These are phyloP conservation scores for Trichonephila clavata DNA, from an alignment of 1,140 invertebrate genomes.

Conservation along the genomic window DNA sequence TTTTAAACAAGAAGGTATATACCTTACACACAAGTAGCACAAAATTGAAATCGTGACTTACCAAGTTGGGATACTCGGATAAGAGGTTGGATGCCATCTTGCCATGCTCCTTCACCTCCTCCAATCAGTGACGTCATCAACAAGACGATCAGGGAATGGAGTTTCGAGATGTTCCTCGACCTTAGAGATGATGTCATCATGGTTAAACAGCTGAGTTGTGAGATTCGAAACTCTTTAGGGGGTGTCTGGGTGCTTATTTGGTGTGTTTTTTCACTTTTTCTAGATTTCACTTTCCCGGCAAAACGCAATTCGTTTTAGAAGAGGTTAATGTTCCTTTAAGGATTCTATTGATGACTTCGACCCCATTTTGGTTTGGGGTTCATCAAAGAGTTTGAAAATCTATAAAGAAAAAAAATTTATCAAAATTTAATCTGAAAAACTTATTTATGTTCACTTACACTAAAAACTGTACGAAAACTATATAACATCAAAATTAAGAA, in stretches of 20 bases:
- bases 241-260: not conserved
- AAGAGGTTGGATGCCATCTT: conserved; percentile 70
- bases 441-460: too few species aligned
- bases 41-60: conserved; percentile 74
- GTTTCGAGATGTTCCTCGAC: not conserved
- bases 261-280: not conserved
- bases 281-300: not conserved
- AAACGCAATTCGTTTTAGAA: not conserved
- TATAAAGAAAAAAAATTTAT: not conserved
- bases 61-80: conserved; percentile 67
- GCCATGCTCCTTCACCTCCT: conserved; percentile 46
- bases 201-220: not conserved
- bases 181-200: conserved; percentile 28
- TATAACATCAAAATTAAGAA: too few species aligned
- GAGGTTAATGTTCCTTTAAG: conserved; percentile 28
- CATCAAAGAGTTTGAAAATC: not conserved
- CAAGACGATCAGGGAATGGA: not conserved
- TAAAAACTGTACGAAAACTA: too few species aligned
- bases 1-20: conserved; percentile 24
- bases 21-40: not conserved
- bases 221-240: not conserved
- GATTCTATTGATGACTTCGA: not conserved
- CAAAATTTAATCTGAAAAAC: too few species aligned
- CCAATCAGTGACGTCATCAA: conserved; percentile 28
- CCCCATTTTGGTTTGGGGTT: conserved; percentile 38